phyloP scores from a whole-genome alignment of 2,888 invertebrate species.

The Melieria picta region DNA sequence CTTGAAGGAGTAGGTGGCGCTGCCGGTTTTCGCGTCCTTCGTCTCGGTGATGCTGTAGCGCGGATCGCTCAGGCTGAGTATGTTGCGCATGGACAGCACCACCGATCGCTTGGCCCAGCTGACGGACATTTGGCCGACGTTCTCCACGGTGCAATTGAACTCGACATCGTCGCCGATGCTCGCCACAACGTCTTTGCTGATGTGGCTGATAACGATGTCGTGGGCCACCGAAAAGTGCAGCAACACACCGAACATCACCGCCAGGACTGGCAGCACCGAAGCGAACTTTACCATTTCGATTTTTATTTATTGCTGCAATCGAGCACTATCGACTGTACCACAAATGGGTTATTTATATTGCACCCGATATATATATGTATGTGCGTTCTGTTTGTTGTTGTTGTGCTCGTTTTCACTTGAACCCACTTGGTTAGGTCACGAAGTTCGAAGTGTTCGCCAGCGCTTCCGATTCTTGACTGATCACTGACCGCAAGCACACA shows the following conservation, averaged over 20 bases:
- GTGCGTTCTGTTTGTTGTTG: neutral
- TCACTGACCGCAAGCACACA: slow-evolving; percentile 25
- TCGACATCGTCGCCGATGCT: slow-evolving; percentile 61
- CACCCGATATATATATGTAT: neutral
- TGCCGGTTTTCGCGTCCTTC: slow-evolving; percentile 49
- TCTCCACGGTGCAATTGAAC: slow-evolving; percentile 63
- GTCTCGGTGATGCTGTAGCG: slow-evolving; percentile 57
- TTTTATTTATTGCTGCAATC: neutral
- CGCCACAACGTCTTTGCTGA: slow-evolving; percentile 59
- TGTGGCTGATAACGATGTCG: slow-evolving; percentile 56
- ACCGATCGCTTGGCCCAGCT: slow-evolving; percentile 63
- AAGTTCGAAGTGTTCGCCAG: slow-evolving; percentile 36
- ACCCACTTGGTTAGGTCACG: slow-evolving; percentile 20
- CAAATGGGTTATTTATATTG: neutral
- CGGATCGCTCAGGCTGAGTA: slow-evolving; percentile 58
- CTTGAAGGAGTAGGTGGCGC: slow-evolving; percentile 58
- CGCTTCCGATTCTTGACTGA: slow-evolving; percentile 46
- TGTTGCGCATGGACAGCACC: slow-evolving; percentile 59
- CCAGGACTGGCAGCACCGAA: neutral
- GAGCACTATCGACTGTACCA: neutral
- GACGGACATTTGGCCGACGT: slow-evolving; percentile 58
- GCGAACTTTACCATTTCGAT: neutral
- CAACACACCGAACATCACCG: slow-evolving; percentile 7
- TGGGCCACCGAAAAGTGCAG: slow-evolving; percentile 27
- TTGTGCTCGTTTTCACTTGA: slow-evolving; percentile 16